Conservation (phyloP, 2,888 invertebrate genomes). For the Spatulosminthurus flaviceps region DNA sequence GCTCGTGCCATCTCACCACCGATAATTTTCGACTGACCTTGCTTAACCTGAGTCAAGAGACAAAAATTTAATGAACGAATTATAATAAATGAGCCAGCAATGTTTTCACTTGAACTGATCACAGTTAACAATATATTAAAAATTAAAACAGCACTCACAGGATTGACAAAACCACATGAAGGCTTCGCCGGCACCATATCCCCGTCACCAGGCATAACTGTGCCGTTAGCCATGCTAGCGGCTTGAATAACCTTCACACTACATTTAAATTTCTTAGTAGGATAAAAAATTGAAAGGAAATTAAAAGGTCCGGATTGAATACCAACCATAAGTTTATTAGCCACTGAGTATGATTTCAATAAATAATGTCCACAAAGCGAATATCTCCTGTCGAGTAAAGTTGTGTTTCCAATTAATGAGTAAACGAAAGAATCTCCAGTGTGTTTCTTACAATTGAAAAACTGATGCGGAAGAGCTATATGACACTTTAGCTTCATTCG, state of each 20-base stretch:
- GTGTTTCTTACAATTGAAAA: conserved; percentile 26
- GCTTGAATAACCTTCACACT: conserved; percentile 8
- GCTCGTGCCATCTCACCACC: not conserved
- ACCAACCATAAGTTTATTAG: conserved; percentile 3
- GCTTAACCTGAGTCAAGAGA: too few species aligned
- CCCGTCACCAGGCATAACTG: not conserved
- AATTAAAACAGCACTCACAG: not conserved
- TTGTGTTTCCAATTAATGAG: conserved; percentile 19
- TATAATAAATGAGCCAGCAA: too few species aligned
- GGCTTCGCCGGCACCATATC: not conserved
- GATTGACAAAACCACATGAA: not conserved
- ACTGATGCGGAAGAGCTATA: not conserved
- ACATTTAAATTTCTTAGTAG: conserved; percentile 31
- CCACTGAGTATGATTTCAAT: not conserved
- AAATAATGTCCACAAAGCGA: conserved; percentile 20
- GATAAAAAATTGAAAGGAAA: conserved; percentile 19
- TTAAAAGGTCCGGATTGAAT: conserved; percentile 8
- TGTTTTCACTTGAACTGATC: too few species aligned
- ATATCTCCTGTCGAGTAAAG: not conserved
- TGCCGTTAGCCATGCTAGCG: not conserved
- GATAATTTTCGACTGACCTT: not conserved
- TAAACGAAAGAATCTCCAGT: conserved; percentile 20
- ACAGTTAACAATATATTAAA: not conserved
- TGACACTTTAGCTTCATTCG: conserved; percentile 12
- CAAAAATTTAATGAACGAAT: too few species aligned